phyloP scores from a whole-genome alignment of 2,888 invertebrate genomes.

The Drosophila mettleri region DNA sequence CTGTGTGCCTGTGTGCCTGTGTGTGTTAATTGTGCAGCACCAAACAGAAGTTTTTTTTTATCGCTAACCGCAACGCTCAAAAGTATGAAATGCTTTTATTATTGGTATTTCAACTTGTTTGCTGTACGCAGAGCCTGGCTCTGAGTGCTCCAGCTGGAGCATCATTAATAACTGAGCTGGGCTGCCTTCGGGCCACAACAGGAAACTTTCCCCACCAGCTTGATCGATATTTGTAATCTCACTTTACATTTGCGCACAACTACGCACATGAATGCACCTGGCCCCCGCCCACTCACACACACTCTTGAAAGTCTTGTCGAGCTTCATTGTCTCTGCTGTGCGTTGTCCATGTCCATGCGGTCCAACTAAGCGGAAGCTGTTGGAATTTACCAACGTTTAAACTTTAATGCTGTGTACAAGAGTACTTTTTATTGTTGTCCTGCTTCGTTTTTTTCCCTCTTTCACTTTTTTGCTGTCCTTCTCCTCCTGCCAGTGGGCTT shows the following conservation, averaged over 20 bases:
- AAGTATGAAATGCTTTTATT: slow-evolving; percentile 43
- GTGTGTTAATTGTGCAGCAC: slow-evolving; percentile 12
- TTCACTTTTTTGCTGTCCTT: slow-evolving; percentile 20
- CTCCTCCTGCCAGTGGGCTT: slow-evolving; percentile 30
- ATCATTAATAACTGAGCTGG: slow-evolving; percentile 26
- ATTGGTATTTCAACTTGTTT: slow-evolving; percentile 11
- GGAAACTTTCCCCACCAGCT: slow-evolving; percentile 24
- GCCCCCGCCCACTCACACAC: slow-evolving; percentile 20
- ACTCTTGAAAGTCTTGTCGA: slow-evolving; percentile 24
- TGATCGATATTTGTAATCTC: slow-evolving; percentile 63
- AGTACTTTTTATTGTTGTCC: slow-evolving; percentile 56
- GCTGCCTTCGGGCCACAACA: background rate
- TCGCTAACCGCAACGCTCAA: slow-evolving; percentile 52
- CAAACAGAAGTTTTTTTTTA: slow-evolving; percentile 30
- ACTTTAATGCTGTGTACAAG: slow-evolving; percentile 78
- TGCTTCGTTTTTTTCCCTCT: slow-evolving; percentile 20
- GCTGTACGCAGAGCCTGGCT: background rate
- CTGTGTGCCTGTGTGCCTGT: slow-evolving; percentile 3
- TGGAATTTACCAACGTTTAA: slow-evolving; percentile 78
- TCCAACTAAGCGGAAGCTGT: slow-evolving; percentile 77
- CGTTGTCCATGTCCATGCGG: slow-evolving; percentile 43
- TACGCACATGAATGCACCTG: slow-evolving; percentile 44
- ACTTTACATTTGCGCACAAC: slow-evolving; percentile 48
- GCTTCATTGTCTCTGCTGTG: slow-evolving; percentile 46
- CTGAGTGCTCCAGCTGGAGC: background rate